phyloP scores from a whole-genome alignment of 2,113 vertebrate genomes.

The Leucopternis melanops region DNA sequence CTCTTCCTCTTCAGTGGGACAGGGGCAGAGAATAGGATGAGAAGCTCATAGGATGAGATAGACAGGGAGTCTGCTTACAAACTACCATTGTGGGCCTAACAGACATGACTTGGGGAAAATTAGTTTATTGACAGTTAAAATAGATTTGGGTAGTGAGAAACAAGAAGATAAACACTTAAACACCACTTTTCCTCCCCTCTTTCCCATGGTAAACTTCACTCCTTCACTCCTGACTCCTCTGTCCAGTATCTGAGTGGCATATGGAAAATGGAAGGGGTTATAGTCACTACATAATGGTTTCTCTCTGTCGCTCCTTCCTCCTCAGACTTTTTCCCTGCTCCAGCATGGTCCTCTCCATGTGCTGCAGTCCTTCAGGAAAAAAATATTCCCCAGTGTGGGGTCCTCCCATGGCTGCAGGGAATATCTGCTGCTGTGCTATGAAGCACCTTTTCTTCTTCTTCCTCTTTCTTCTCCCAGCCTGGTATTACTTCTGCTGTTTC shows the following conservation, averaged over 20 bases:
- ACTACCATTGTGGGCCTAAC: neutral
- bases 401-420: neutral
- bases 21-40: neutral
- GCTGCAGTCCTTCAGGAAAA: neutral
- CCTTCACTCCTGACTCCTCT: neutral
- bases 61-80: neutral
- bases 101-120: neutral
- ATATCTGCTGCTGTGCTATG: neutral
- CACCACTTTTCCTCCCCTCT: neutral
- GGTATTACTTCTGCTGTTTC: neutral
- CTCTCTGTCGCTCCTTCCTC: neutral
- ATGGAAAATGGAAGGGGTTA: neutral
- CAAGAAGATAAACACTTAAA: neutral
- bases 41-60: neutral
- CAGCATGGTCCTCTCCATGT: neutral
- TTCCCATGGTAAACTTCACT: neutral
- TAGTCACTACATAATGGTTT: neutral
- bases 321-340: neutral
- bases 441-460: neutral
- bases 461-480: neutral
- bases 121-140: neutral
- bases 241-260: rapidly evolving
- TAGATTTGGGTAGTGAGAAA: neutral
- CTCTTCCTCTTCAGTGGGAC: neutral
- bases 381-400: rapidly evolving